Evolutionary conservation across 2,113 vertebrate genomes (phyloP), one percentile per base, ranked within the genome.

Genomic region (Chiloscyllium plagiosum): DNA sequence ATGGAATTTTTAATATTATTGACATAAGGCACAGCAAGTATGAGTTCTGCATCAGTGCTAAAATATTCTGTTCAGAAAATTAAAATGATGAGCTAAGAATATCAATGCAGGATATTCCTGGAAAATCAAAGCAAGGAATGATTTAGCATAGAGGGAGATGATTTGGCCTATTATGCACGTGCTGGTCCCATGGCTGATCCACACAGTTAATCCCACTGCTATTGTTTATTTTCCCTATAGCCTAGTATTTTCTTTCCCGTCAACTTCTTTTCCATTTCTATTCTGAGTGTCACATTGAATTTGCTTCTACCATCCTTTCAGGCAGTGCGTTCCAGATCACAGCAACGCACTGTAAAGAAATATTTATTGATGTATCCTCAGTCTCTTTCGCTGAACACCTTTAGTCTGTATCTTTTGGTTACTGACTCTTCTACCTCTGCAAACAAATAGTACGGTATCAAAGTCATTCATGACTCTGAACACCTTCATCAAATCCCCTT

Each of bases 1-100:
- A 92, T 93, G 33, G 20, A 93, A 66, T 37, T 93, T 93, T 93
- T 93, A 92, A 92, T 83, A 47, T 33, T 19, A 17, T 92, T 65
- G 56, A 65, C 50, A 56, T 12, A 89, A 89, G 86, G 13, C 86
- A 29, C 50, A 89, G 86, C 47, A 89, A 56, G 50, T 89, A 89
- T 12, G 12, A 12, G 29, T 90, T 90, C 87, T 33, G 26, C 87
- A 90, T 29, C 52, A 89, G 52, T 65, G 52, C 13, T 33, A 29
- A 90, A 33, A 90, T 90, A 65, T 56, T 90, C 86, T 33, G 26
- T 65, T 90, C 4, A 90, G 42, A 61, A 61, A 56, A 61, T 65
- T 29, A 50, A 52, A 87, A 52, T 52, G 47, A 52, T 52, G 85
- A 52, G 22, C 7, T 61, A 87, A 33, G 24, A 29, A 52, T 29